Conservation (phyloP, 2,113 vertebrate genomes). For the Dendrocopos noguchii region DNA sequence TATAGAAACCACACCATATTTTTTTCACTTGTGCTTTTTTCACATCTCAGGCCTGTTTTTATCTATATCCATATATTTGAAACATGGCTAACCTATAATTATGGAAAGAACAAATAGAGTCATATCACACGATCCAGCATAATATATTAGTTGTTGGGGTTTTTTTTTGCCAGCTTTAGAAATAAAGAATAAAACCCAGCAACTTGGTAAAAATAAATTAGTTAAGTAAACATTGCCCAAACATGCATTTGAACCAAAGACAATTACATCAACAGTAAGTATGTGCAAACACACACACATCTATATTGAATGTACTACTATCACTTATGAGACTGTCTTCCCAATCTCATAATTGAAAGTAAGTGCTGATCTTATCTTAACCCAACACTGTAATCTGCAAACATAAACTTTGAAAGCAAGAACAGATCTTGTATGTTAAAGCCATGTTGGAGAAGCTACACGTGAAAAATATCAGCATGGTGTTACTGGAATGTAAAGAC, state of each 20-base stretch:
- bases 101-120: constrained; percentile 48
- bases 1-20: constrained; percentile 59
- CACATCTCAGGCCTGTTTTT: constrained; percentile 65
- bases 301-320: not conserved
- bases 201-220: constrained; percentile 19
- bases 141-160: not conserved
- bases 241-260: not conserved
- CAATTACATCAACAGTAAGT: not conserved
- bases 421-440: constrained; percentile 41
- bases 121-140: not conserved
- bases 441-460: not conserved
- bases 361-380: constrained; percentile 38
- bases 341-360: not conserved
- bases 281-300: not conserved
- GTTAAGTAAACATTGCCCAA: not conserved
- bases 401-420: constrained; percentile 28
- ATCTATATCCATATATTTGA: constrained; percentile 55
- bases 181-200: not conserved
- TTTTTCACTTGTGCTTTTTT: constrained; percentile 54
- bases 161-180: not conserved
- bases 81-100: constrained; percentile 57
- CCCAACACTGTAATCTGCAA: constrained; percentile 22
- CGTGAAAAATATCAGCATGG: not conserved
- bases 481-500: constrained; percentile 29
- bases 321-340: not conserved